Conservation (phyloP, 2,888 invertebrate species). For the Athalia rosae region DNA sequence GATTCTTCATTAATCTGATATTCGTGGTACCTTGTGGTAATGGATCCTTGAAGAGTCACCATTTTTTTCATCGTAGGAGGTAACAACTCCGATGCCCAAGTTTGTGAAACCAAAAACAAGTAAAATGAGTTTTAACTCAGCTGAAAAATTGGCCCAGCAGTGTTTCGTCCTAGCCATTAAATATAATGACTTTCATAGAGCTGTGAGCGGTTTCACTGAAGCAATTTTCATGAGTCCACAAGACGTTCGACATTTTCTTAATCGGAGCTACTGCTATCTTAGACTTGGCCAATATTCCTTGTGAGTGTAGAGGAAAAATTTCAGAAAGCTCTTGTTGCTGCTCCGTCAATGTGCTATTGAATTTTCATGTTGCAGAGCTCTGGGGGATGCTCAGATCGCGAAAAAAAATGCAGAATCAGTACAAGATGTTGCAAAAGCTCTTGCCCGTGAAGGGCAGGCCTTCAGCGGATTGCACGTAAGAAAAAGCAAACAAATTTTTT, state of each 20-base stretch:
- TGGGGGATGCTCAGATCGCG: slow-evolving; percentile 50
- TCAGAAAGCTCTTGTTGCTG: not conserved
- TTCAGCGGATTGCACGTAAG: slow-evolving; percentile 51
- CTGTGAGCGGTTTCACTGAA: slow-evolving; percentile 49
- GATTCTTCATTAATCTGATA: not conserved
- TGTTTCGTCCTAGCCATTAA: slow-evolving; percentile 46
- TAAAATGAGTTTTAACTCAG: slow-evolving; percentile 44
- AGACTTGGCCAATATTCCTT: slow-evolving; percentile 47
- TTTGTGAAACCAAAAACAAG: not conserved
- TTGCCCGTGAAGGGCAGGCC: slow-evolving; percentile 55
- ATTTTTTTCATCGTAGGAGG: not conserved
- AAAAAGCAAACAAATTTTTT: not conserved
- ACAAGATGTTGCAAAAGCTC: slow-evolving; percentile 48
- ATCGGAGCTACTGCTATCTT: slow-evolving; percentile 55
- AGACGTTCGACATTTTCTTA: slow-evolving; percentile 53
- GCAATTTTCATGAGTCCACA: slow-evolving; percentile 49
- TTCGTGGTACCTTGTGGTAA: not conserved
- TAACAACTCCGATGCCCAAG: not conserved
- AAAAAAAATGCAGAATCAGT: slow-evolving; percentile 45
- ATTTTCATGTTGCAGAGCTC: slow-evolving; percentile 50
- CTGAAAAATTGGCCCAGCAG: slow-evolving; percentile 49
- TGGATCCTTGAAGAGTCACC: not conserved
- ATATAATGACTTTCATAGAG: slow-evolving; percentile 47
- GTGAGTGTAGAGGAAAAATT: slow-evolving; percentile 45
- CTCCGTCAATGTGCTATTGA: not conserved